phyloP scores from a whole-genome alignment of 2,113 vertebrate species.

The Ceratotherium simum region DNA sequence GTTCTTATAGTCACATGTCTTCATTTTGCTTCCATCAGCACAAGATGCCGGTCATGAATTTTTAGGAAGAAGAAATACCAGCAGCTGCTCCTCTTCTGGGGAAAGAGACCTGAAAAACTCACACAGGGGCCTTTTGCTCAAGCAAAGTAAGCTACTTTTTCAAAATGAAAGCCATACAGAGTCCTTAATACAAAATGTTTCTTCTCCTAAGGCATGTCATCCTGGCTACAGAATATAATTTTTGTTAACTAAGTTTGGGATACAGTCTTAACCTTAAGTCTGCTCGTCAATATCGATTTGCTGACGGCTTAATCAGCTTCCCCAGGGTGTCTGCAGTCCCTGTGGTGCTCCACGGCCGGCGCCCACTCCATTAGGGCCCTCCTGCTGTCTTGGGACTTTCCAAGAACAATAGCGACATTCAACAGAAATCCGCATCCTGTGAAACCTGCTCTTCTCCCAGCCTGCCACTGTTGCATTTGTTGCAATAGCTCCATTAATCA shows the following conservation, averaged over 20 bases:
- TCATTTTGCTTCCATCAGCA: too few relatives aligned
- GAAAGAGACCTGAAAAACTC: not conserved
- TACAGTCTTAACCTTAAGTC: accelerated
- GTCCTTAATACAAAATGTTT: not conserved
- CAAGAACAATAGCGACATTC: accelerated
- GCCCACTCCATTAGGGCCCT: accelerated
- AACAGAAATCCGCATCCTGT: accelerated
- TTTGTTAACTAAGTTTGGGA: not conserved
- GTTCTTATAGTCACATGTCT: accelerated
- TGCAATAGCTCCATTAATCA: accelerated
- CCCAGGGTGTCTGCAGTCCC: accelerated
- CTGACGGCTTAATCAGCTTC: too few relatives aligned
- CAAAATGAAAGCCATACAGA: not conserved
- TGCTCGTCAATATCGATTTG: accelerated
- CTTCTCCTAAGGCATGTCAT: not conserved
- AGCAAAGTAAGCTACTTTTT: not conserved
- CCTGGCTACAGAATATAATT: not conserved
- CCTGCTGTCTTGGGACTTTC: not conserved
- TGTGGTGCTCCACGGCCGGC: accelerated
- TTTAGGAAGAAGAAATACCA: not conserved
- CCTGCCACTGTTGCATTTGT: accelerated
- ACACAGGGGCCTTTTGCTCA: accelerated
- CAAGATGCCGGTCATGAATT: not conserved
- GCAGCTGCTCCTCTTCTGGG: too few relatives aligned
- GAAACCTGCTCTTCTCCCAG: accelerated